Evolutionary conservation across 1,140 invertebrate species (phyloP).

Genomic region (Nasonia vitripennis): DNA sequence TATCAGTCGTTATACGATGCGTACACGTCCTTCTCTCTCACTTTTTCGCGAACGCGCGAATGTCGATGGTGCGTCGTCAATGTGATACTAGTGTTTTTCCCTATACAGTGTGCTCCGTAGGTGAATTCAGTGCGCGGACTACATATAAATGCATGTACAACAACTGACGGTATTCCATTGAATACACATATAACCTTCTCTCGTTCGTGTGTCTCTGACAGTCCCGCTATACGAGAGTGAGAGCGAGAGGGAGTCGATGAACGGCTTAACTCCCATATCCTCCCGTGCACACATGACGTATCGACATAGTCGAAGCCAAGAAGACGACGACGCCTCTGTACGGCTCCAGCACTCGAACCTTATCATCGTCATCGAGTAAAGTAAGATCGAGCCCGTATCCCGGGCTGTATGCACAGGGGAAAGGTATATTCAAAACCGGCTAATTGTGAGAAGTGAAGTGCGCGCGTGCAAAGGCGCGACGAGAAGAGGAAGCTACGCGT

Average conservation of each 20-base stretch:
- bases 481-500: background rate
- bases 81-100: background rate
- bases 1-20: too few relatives aligned
- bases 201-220: too few relatives aligned
- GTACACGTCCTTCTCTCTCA: too few relatives aligned
- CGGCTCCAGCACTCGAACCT: too few relatives aligned
- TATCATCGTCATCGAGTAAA: too few relatives aligned
- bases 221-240: background rate
- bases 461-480: background rate
- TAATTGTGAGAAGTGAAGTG: conserved; percentile 47
- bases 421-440: conserved; percentile 11
- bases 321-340: too few relatives aligned
- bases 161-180: background rate
- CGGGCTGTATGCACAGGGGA: too few relatives aligned
- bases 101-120: background rate
- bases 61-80: background rate
- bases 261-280: too few relatives aligned
- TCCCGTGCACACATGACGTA: too few relatives aligned
- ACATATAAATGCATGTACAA: background rate
- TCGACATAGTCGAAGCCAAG: too few relatives aligned
- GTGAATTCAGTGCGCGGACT: background rate
- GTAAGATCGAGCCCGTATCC: too few relatives aligned
- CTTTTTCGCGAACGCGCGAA: background rate
- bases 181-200: too few relatives aligned
- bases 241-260: background rate